Base-by-base conservation (phyloP, 2,113 vertebrate species). In the Caloenas nicobarica region DNA sequence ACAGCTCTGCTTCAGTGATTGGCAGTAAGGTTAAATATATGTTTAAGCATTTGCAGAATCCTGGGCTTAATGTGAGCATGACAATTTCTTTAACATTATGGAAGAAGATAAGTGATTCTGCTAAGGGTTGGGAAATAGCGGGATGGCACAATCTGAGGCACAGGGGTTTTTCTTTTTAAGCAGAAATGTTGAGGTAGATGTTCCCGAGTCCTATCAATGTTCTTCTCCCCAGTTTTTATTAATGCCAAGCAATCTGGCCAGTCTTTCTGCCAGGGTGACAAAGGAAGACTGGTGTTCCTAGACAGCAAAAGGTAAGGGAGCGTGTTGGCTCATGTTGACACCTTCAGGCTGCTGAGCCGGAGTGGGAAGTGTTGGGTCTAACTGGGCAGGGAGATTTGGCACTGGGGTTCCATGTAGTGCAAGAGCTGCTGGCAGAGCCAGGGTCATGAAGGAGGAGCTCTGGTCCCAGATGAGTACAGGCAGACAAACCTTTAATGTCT, bases 271-370 rank as follows among this genome's bases (percentile, higher is more conserved):
- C 40, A 29, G 38, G 6, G 11, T 88, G 82, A 26, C n/a, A 54
- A 3, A 72, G 89, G 10, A 73, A 31, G 34, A 33, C 51, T 64
- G 40, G 11, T 56, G 22, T 91, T 95, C 94, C 86, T 95, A 89
- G 95, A 92, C 38, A 95, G 95, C 94, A 79, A 8, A 72, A 88
- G 71, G 19, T 28, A 40, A 65, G 82, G 94, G 92, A 90, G 91
- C 58, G 91, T 72, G 89, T 95, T 2, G 4, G 42, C 31, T 79
- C 3, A 2, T n/a, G 57, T 9, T 81, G 91, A 86, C 51, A 25
- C 72, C 83, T 90, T 58, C 51, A 66, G 76, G 10, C 38, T 81
- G 51, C 64, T 84, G 80, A 91, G 80, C 86, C 77, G n/a, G 88
- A 36, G 22, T 71, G 91, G 82, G 48, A 95, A 89, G 72, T 46